phyloP scores from a whole-genome alignment of 2,113 vertebrate species.

The Clarias batrachus region DNA sequence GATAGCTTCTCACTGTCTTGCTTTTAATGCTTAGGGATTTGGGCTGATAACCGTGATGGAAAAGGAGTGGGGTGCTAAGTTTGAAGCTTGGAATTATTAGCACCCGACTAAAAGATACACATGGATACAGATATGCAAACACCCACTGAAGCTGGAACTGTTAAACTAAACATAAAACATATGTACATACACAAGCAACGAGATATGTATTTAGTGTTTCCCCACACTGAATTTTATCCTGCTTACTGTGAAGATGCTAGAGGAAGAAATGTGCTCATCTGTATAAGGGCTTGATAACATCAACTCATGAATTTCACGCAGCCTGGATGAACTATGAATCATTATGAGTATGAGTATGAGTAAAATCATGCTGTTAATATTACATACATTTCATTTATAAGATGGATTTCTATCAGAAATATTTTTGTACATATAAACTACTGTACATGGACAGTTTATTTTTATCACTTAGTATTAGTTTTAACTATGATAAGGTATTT shows the following conservation, averaged over 20 bases:
- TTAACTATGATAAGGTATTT: too few relatives aligned
- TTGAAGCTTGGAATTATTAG: background rate
- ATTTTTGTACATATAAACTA: background rate
- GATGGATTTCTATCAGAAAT: background rate
- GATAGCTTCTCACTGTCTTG: conserved; percentile 34
- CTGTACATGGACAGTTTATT: too few relatives aligned
- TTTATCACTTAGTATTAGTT: too few relatives aligned
- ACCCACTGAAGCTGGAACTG: background rate
- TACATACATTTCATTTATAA: background rate
- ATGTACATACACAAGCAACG: background rate
- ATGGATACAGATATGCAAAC: background rate
- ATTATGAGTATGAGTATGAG: background rate
- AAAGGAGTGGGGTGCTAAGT: background rate
- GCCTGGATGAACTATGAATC: background rate
- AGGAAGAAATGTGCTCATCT: background rate
- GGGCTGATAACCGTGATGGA: background rate
- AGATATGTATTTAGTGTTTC: conserved; percentile 4
- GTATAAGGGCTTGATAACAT: background rate
- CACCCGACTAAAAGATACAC: conserved; percentile 4
- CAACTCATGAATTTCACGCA: background rate
- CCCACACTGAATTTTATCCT: background rate
- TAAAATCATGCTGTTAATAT: background rate
- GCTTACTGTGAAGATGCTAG: background rate
- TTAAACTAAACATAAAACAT: background rate
- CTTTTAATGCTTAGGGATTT: background rate